Evolutionary conservation across 2,113 vertebrate species (phyloP), one percentile per base, ranked within the genome.

Genomic region (Reinhardtius hippoglossoides): DNA sequence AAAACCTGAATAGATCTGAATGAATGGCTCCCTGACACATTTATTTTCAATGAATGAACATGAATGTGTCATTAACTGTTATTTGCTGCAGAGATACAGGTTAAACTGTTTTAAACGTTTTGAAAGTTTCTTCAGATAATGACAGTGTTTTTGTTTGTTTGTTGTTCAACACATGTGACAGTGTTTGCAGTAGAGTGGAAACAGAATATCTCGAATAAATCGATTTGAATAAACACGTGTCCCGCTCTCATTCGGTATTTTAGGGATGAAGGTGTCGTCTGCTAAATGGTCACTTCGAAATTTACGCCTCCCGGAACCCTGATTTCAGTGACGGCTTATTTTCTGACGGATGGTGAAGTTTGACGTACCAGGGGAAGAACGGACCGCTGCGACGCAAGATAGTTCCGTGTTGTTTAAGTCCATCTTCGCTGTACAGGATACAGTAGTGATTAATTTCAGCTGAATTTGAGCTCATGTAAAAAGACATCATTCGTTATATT

Each of bases 311-410:
- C 16, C 65, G 84, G 76, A 80, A 87, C 74, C 0, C 9, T 50
- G 3, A 4, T 62, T 76, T 15, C 3, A 3, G 0, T 10, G n/a
- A 52, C 9, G 12, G 7, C 2, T 24, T 23, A 18, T 44, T 64
- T 55, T 62, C 48, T 44, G 46, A 65, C 85, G 90, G 66, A 78
- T 50, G 0, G 4, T 21, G 3, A 65, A 62, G 20, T 40, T 23
- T 26, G 24, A 46, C 62, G 73, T 27, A 76, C 83, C 9, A 15
- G 35, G 71, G 72, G 61, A 73, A 18, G 16, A 62, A 78, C 65
- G 81, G 55, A 81, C 72, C 9, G 1, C 0, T 0, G 0, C 0
- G 0, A 18, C 16, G 0, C 46, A 66, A 66, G 76, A 83, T 1
- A 0, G 26, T 10, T 70, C 35, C 0, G 1, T 46, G 5, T 23